Evolutionary conservation across 1,140 invertebrate genomes (phyloP).

Genomic region (Calliphora vicina): DNA sequence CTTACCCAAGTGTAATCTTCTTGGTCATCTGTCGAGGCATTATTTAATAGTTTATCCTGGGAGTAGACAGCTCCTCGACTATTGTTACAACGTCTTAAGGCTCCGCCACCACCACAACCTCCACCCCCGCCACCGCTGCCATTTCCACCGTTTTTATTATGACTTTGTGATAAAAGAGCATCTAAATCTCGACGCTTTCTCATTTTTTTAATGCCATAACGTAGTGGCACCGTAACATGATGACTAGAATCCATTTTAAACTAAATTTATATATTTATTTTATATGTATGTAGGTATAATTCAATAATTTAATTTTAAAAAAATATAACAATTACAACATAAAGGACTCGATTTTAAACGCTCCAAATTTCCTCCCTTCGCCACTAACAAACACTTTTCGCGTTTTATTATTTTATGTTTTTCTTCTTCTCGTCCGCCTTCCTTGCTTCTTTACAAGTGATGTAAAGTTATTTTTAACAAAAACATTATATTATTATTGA

Average conservation of each 20-base stretch:
- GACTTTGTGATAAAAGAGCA: slow-evolving; percentile 62
- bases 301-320: not conserved
- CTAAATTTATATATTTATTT: not conserved
- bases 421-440: not conserved
- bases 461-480: slow-evolving; percentile 29
- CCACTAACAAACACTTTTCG: not conserved
- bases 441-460: slow-evolving; percentile 1
- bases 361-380: not conserved
- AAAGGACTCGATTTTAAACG: too few species aligned
- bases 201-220: slow-evolving; percentile 65
- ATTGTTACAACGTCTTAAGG: slow-evolving; percentile 36
- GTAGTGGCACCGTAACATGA: slow-evolving; percentile 46
- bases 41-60: slow-evolving; percentile 63
- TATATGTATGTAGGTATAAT: not conserved
- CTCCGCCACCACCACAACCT: slow-evolving; percentile 8
- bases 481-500: slow-evolving; percentile 34
- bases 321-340: not conserved
- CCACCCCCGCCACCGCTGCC: not conserved
- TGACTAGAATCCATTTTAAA: slow-evolving; percentile 57
- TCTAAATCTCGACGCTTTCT: slow-evolving; percentile 66
- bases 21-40: slow-evolving; percentile 63
- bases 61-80: slow-evolving; percentile 47
- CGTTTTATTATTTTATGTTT: not conserved
- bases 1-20: slow-evolving; percentile 62
- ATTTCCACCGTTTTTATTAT: not conserved